Evolutionary conservation across 2,888 invertebrate genomes (phyloP), one percentile per base, ranked within the genome.

Genomic region (Resseliella maxima): DNA sequence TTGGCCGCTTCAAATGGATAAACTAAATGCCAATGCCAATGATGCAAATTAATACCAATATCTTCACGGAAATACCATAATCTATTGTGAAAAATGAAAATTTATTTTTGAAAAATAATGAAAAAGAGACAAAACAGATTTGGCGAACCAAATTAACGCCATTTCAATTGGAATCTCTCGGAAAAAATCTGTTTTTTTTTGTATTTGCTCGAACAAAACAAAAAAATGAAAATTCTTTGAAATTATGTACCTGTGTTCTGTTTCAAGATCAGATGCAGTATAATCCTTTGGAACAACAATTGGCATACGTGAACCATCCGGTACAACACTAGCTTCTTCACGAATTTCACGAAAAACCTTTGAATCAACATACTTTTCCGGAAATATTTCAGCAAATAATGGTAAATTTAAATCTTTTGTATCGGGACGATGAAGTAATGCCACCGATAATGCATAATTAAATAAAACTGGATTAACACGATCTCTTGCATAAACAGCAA

Each of bases 1-100:
- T 93, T 92, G 0, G 93, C 91, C 0, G 94, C 93, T 88, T 94
- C 94, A 90, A 94, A 94, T 0, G 96, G 96, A 90, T 96, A 97
- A 1, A 97, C 92, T 88, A 93, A 89, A 89, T 93, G 93, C 92
- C 93, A 93, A 88, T 93, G 93, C 92, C 92, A 93, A 87, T 93
- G 93, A 88, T 92, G 92, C 0, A 92, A 89, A 89, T 93, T 93
- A 86, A 93, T 88, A 59, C 92, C 92, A 88, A 92, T 88, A 88
- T 93, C 93, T 88, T 93, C 93, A 6, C 93, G 91, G 90, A 92
- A 93, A 87, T 92, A 92, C 96, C 96, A 96, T 90, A 96, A 95
- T 89, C 96, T 96, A 45, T 95, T 50, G 10, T 50, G 10, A 50
- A 50, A 93, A 91, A 86, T 2, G 15, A 50, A 50, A 50, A 8